Conservation (phyloP, 2,113 vertebrate genomes). For the Callospermophilus lateralis region DNA sequence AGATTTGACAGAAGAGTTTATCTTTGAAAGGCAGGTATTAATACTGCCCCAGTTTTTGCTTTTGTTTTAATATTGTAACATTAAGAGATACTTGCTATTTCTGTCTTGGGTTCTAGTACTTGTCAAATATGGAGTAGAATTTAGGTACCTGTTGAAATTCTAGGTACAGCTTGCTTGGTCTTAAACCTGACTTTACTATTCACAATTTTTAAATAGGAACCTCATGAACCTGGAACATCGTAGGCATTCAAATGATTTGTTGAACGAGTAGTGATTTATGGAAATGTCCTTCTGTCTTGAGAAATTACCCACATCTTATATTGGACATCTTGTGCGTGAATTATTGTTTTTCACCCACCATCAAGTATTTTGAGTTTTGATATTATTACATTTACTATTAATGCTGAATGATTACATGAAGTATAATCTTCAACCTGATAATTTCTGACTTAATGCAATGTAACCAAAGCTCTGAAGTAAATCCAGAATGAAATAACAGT, state of each 20-base stretch:
- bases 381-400: background rate
- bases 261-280: background rate
- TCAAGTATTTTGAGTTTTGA: constrained; percentile 42
- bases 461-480: constrained; percentile 35
- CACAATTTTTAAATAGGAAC: background rate
- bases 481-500: background rate
- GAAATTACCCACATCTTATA: background rate
- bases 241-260: background rate
- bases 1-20: background rate
- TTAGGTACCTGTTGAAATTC: constrained; percentile 35
- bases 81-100: background rate
- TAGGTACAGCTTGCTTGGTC: background rate
- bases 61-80: background rate
- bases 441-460: background rate
- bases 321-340: background rate
- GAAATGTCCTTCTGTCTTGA: background rate
- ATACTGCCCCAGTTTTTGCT: background rate
- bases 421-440: constrained; percentile 20
- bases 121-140: background rate
- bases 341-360: background rate
- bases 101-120: constrained; percentile 19
- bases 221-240: background rate
- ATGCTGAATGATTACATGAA: constrained; percentile 26
- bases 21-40: background rate
- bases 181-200: constrained; percentile 16